Base-by-base conservation (phyloP, 1,140 invertebrate genomes). In the Ruditapes philippinarum region DNA sequence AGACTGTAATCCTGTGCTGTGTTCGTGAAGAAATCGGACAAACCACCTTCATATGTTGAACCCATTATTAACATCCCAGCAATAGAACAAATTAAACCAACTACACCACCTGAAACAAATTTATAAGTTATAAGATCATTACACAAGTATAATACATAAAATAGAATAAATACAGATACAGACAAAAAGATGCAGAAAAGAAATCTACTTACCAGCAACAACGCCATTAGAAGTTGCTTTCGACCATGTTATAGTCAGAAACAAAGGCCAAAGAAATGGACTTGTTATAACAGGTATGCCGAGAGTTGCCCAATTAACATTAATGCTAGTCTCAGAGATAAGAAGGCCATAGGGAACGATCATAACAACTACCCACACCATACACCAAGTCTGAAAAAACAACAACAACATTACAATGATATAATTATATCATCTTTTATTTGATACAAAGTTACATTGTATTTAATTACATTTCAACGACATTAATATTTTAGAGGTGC, bases 1-100 rank as follows among this genome's bases (percentile, higher is more conserved):
- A 94, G 89, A 28, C 93, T 90, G 84, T 92, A 93, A 51, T 94
- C 91, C 19, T 91, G 82, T 19, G 91, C 91, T 14, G 94, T 94
- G 87, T 94, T 94, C 0, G 65, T 85, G 54, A 91, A 81, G 62
- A 94, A 94, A 25, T 94, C 82, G 9, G 45, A 60, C 28, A 94
- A 70, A 9, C 94, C 94, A 17, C 83, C 92, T 42, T 94, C 92
- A 68, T 91, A 92, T 33, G 91, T 91, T 17, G 92, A 91, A 11
- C 91, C 91, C 19, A 91, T 80, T 28, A 91, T 82, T 11, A 94
- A 62, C 36, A 91, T 91, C 36, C 89, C 92, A 12, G 90, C 49
- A 45, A 93, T 65, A 2, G 90, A 91, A 0, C 89, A 90, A n/a
- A 91, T 22, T 11, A 94, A 62, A 33, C 92, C 93, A 0, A 70